These are phyloP conservation scores for Phrynocephalus guinanensis DNA, from an alignment of 2,797 vertebrate genomes.

Conservation along the genomic window DNA sequence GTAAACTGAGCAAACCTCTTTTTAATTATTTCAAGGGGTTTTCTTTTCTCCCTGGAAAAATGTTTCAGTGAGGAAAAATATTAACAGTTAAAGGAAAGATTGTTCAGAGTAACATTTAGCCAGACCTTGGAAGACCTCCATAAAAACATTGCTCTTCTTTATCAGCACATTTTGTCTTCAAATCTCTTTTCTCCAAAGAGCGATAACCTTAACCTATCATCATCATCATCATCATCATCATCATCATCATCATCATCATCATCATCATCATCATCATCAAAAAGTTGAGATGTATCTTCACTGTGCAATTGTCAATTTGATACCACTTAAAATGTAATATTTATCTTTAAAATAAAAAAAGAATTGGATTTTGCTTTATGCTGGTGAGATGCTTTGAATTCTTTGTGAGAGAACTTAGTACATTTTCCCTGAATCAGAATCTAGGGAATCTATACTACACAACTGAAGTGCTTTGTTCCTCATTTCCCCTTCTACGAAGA, in stretches of 20 bases:
- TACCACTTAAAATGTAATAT: too few species aligned
- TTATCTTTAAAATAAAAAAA: too few species aligned
- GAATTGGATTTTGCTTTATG: too few species aligned
- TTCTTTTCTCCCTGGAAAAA: neutral
- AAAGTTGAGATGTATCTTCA: neutral
- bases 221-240: neutral
- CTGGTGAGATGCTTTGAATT: too few species aligned
- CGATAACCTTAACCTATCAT: neutral
- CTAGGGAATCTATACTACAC: too few species aligned
- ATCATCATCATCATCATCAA: neutral
- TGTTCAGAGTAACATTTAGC: neutral
- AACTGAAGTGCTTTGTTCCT: too few species aligned
- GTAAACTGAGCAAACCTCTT: slow-evolving; percentile 5
- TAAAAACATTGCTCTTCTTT: neutral
- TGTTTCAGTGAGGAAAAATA: neutral
- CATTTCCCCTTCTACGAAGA: too few species aligned
- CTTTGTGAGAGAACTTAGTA: too few species aligned
- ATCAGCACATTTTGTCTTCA: neutral
- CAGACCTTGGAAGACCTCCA: neutral
- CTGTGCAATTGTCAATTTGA: too few species aligned
- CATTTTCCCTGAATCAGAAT: too few species aligned
- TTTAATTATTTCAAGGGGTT: slow-evolving; percentile 33
- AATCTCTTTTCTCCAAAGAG: neutral
- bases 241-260: neutral
- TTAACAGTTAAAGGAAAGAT: neutral